phyloP scores from a whole-genome alignment of 2,797 vertebrate genomes.

The Leptatherina wallacei region DNA sequence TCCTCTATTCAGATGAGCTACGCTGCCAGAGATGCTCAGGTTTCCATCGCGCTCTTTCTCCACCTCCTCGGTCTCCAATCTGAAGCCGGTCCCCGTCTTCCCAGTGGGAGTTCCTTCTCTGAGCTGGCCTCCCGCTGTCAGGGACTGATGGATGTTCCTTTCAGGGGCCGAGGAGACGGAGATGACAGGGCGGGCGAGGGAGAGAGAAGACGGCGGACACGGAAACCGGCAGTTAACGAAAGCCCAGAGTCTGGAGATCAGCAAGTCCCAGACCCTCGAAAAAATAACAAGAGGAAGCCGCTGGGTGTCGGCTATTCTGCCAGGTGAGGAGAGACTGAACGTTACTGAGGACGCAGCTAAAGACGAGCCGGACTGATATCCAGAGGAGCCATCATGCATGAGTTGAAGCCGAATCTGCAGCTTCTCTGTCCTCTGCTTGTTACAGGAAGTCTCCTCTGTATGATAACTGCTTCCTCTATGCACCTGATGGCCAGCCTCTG shows the following conservation, averaged over 20 bases:
- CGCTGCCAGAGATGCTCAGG: constrained; percentile 93
- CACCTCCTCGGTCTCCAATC: constrained; percentile 85
- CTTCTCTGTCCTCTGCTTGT: constrained; percentile 3
- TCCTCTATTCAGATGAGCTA: constrained; percentile 84
- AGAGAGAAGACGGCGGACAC: constrained; percentile 78
- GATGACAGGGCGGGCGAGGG: constrained; percentile 78
- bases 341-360: neutral
- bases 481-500: constrained; percentile 95
- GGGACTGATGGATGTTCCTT: constrained; percentile 91
- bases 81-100: constrained; percentile 50
- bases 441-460: constrained; percentile 95
- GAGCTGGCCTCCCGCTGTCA: constrained; percentile 85
- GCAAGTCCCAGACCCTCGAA: constrained; percentile 90
- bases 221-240: constrained; percentile 71
- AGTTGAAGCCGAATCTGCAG: neutral
- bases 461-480: constrained; percentile 98
- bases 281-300: constrained; percentile 89
- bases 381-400: no score
- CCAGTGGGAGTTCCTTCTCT: constrained; percentile 69
- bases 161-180: constrained; percentile 81
- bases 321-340: constrained; percentile 78
- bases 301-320: constrained; percentile 93
- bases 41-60: constrained; percentile 93
- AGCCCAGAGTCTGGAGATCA: constrained; percentile 83
- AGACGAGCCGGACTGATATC: no score